phyloP scores from a whole-genome alignment of 1,140 invertebrate genomes.

The Hesperophylax magnus region DNA sequence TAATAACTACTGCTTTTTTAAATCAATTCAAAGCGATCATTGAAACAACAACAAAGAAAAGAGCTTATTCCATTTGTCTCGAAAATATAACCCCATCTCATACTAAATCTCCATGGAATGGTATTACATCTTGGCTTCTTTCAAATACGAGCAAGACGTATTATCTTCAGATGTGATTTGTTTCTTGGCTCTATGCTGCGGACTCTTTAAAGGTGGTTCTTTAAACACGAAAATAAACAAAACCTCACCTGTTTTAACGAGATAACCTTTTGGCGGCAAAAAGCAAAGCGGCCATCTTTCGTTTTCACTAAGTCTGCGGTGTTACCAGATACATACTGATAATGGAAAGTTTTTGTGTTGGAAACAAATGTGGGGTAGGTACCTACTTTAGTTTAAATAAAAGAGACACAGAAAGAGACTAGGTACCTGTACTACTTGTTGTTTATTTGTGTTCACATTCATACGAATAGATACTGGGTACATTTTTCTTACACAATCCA shows the following conservation, averaged over 20 bases:
- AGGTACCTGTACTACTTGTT: no score
- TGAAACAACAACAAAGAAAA: no score
- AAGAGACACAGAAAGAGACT: no score
- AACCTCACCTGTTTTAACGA: conserved; percentile 23
- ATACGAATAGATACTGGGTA: no score
- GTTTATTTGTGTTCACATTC: no score
- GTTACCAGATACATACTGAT: conserved; percentile 16
- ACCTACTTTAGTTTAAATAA: no score
- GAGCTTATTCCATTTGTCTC: no score
- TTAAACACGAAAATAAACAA: conserved; percentile 34
- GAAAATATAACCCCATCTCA: no score
- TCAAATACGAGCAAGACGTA: neutral
- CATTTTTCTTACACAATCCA: no score
- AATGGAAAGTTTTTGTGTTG: neutral
- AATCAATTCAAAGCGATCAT: no score
- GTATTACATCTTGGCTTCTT: conserved; percentile 11
- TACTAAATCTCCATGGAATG: neutral
- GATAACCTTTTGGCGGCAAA: conserved; percentile 32
- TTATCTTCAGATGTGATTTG: conserved; percentile 20
- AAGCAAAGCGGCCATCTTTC: conserved; percentile 20
- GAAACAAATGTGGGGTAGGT: conserved; percentile 3
- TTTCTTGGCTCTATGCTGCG: neutral
- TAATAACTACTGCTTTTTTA: no score
- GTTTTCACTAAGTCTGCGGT: conserved; percentile 8
- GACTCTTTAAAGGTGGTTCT: neutral